Percentiles rank a stretch among this genome's conserved stretches.
Conservation (phyloP, 2,113 vertebrate species). For the Maccullochella peelii region DNA sequence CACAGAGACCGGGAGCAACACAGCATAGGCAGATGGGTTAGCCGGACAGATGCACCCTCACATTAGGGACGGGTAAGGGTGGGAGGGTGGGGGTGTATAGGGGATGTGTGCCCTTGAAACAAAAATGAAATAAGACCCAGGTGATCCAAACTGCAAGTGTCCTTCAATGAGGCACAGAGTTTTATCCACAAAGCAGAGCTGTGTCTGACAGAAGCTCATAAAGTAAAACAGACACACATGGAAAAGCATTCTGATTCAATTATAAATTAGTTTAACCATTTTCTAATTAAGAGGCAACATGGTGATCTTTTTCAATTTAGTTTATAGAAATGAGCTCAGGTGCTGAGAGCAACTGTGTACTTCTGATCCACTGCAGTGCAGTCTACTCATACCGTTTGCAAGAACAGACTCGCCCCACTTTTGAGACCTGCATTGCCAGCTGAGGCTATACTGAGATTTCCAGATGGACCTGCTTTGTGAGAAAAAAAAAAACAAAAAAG, state of each 20-base stretch:
- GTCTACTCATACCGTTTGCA: conserved; percentile 6
- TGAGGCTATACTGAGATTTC: conserved; percentile 54
- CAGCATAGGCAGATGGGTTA: conserved; percentile 70
- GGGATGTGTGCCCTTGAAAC: conserved; percentile 17
- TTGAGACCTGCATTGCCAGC: conserved; percentile 51
- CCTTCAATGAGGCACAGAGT: conserved; percentile 1
- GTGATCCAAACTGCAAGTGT: background rate
- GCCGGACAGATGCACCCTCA: conserved; percentile 68
- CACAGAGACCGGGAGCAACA: conserved; percentile 60
- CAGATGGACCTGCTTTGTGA: conserved; percentile 42
- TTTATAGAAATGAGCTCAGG: conserved; percentile 10
- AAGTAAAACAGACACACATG: conserved; percentile 5
- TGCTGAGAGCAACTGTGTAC: conserved; percentile 1
- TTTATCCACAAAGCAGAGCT: background rate
- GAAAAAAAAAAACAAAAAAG: background rate
- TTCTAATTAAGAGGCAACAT: conserved; percentile 9
- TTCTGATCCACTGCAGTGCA: conserved; percentile 34
- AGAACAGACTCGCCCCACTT: conserved; percentile 57
- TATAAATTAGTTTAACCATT: background rate
- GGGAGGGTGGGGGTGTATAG: background rate
- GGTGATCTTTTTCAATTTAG: background rate
- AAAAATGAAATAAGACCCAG: conserved; percentile 38
- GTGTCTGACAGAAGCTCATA: background rate
- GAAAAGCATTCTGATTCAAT: background rate
- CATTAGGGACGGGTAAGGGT: conserved; percentile 20